phyloP scores from a whole-genome alignment of 2,797 vertebrate species.

The Knipowitschia caucasica region DNA sequence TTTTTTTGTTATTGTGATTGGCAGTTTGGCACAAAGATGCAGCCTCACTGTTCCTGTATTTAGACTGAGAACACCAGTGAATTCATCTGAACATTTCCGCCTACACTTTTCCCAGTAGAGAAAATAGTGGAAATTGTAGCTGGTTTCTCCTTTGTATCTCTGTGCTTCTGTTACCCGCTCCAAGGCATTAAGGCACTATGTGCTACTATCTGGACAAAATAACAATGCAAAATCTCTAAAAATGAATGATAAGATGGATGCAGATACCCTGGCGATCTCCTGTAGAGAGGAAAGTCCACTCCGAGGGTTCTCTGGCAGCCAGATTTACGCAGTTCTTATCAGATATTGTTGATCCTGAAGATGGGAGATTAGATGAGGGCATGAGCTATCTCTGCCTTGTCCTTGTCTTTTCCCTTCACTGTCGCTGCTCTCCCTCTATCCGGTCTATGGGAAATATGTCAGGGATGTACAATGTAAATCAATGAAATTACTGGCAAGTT shows the following conservation, averaged over 20 bases:
- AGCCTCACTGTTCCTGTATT: background rate
- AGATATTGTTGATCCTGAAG: constrained; percentile 59
- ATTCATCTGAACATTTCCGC: background rate
- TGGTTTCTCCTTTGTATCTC: background rate
- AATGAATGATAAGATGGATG: constrained; percentile 33
- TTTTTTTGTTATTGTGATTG: no score
- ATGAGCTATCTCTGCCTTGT: constrained; percentile 58
- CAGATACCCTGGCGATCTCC: constrained; percentile 47
- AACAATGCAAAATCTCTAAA: background rate
- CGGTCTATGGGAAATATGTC: constrained; percentile 53
- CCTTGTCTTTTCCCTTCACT: constrained; percentile 46
- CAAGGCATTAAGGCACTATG: background rate
- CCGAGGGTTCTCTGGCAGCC: constrained; percentile 52
- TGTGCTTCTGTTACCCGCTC: constrained; percentile 26
- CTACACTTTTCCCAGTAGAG: background rate
- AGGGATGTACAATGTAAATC: constrained; percentile 33
- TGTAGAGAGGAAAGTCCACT: constrained; percentile 39
- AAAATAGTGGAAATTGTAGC: background rate
- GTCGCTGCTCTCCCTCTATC: constrained; percentile 28
- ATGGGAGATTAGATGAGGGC: constrained; percentile 64
- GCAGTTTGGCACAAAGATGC: no score
- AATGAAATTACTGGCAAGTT: background rate
- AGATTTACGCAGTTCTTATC: constrained; percentile 67
- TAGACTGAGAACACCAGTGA: background rate
- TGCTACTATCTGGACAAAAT: background rate